Conservation (phyloP, 2,888 invertebrate genomes). For the Catocala sponsa region DNA sequence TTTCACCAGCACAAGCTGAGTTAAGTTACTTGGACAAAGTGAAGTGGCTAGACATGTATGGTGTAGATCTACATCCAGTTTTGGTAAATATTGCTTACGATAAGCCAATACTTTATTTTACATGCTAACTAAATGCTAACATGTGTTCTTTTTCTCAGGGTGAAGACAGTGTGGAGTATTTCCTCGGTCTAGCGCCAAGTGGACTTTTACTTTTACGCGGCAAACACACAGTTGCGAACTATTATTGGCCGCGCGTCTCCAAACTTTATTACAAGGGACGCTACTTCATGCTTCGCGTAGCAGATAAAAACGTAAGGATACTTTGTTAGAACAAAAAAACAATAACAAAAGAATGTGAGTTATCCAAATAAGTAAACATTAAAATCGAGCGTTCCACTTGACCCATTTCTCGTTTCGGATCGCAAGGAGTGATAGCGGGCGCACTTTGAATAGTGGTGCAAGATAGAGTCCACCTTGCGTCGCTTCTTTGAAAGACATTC, state of each 20-base stretch:
- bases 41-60: conserved; percentile 99
- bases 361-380: conserved; percentile 67
- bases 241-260: conserved; percentile 99
- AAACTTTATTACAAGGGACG: conserved; percentile 98
- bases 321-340: conserved; percentile 48
- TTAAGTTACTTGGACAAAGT: conserved; percentile 98
- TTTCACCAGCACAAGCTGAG: conserved; percentile 97
- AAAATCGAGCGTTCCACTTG: conserved; percentile 69
- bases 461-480: conserved; percentile 81
- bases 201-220: conserved; percentile 98
- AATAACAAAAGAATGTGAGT: conserved; percentile 29
- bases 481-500: conserved; percentile 86
- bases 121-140: conserved; percentile 15
- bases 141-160: conserved; percentile 88
- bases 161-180: conserved; percentile 98
- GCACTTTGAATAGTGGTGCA: conserved; percentile 77
- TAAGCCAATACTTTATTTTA: not conserved
- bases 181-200: conserved; percentile 97
- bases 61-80: conserved; percentile 98
- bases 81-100: conserved; percentile 89
- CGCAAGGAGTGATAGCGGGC: conserved; percentile 67
- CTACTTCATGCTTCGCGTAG: conserved; percentile 98
- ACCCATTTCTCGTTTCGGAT: conserved; percentile 77
- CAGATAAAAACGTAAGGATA: conserved; percentile 96
- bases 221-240: conserved; percentile 98